Base-by-base conservation (phyloP, 2,888 invertebrate species). In the Monoplex corrugatus region DNA sequence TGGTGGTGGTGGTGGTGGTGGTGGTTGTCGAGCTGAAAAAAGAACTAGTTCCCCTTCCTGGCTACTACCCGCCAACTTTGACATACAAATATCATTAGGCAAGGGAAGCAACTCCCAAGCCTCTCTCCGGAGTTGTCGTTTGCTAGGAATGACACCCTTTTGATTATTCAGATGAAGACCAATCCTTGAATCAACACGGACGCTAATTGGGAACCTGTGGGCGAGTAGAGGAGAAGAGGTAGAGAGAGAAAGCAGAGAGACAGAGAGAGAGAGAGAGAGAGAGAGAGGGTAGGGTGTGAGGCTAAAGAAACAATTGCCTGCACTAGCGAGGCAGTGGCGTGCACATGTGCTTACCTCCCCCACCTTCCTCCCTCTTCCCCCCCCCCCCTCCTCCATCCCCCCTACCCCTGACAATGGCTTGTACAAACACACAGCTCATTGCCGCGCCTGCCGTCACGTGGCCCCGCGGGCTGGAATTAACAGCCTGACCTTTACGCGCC, bases 81-180 rank as follows among this genome's bases (percentile, higher is more conserved):
- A 43, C 83, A 83, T 83, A 83, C 83, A 44, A 28, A 83, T 43
- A 50, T 83, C 83, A 35, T 83, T 83, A 83, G 35, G 35, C 45
- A 45, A 45, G 45, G 35, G 50, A 45, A 45, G 45, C 83, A 6
- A 80, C 32, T 16, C 50, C 23, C 32, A 32, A 6, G 19, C 80
- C 43, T 23, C 80, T 80, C 80, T 40, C 38, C 38, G 80, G 80
- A 43, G 80, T 80, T 80, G 80, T 43, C 80, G 80, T 80, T 80
- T n/a, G 32, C 43, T 32, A 57, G 38, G 28, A 87, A 43, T 87
- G 87, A 87, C 87, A 87, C 87, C 87, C 87, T 87, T 87, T 87
- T 80, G 87, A 87, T 87, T 87, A 80, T 50, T 80, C 87, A 82
- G 87, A 87, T 87, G 87, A 87, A 40, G 87, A 82, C 80, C 80